Conservation (phyloP, 1,140 invertebrate genomes). For the Cylas formicarius region DNA sequence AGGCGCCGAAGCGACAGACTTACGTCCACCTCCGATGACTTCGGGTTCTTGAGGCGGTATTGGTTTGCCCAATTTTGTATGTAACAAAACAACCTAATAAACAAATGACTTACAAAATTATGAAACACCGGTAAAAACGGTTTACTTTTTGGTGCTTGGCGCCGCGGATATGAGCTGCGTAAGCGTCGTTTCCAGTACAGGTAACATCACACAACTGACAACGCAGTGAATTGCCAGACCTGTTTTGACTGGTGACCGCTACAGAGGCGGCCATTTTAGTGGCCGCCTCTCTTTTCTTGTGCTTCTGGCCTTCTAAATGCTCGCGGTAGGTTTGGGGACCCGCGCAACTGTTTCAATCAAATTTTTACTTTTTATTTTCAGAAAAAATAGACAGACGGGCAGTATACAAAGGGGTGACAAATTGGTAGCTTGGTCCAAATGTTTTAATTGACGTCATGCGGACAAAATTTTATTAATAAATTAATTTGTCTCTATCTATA, state of each 20-base stretch:
- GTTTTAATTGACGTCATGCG: no score
- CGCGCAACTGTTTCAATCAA: conserved; percentile 35
- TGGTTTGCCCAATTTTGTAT: conserved; percentile 94
- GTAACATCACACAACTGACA: conserved; percentile 95
- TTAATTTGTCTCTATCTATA: no score
- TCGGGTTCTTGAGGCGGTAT: conserved; percentile 94
- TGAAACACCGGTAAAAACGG: background rate
- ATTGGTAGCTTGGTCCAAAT: background rate
- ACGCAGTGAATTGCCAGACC: conserved; percentile 65
- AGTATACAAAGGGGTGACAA: background rate
- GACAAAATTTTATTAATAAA: no score
- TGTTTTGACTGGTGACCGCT: conserved; percentile 46
- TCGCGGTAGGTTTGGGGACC: conserved; percentile 82
- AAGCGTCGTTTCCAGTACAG: conserved; percentile 90
- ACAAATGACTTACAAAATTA: conserved; percentile 1
- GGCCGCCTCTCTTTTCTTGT: conserved; percentile 96
- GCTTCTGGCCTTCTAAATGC: conserved; percentile 95
- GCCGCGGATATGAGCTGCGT: conserved; percentile 94
- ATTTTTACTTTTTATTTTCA: background rate
- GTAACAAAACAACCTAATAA: conserved; percentile 72
- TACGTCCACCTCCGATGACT: conserved; percentile 52
- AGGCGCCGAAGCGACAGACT: conserved; percentile 60
- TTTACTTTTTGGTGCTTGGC: conserved; percentile 91
- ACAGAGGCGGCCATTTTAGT: conserved; percentile 63
- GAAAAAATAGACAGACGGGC: conserved; percentile 1